Evolutionary conservation across 2,113 vertebrate species (phyloP).

Genomic region (Hippocampus abdominalis): DNA sequence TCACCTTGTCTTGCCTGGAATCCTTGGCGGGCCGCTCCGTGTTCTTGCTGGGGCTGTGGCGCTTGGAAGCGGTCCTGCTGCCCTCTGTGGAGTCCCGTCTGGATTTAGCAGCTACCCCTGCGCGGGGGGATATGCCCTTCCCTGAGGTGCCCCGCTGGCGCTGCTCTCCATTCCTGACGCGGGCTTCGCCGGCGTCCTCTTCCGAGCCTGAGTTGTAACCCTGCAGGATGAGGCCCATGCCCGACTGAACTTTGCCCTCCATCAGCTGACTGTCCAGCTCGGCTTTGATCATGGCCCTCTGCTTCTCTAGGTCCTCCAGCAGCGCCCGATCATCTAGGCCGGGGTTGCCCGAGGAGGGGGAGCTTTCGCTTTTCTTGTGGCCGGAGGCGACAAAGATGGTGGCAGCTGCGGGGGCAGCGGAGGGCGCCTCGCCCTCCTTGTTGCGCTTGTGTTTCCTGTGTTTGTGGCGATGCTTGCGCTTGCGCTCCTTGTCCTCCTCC

Average conservation of each 20-base stretch:
- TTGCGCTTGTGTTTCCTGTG: conserved; percentile 95
- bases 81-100: conserved; percentile 82
- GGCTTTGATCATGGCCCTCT: conserved; percentile 96
- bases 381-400: conserved; percentile 45
- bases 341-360: conserved; percentile 86
- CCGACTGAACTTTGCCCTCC: conserved; percentile 97
- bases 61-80: conserved; percentile 81
- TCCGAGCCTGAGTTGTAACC: conserved; percentile 98
- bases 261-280: conserved; percentile 98
- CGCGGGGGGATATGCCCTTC: conserved; percentile 70
- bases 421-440: conserved; percentile 69
- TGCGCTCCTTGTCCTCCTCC: conserved; percentile 91
- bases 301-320: conserved; percentile 96
- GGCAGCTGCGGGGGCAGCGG: conserved; percentile 8
- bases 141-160: conserved; percentile 67
- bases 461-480: conserved; percentile 94
- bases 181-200: conserved; percentile 85
- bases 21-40: conserved; percentile 82
- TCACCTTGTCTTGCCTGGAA: conserved; percentile 83
- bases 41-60: conserved; percentile 83
- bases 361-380: conserved; percentile 77
- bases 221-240: conserved; percentile 97
- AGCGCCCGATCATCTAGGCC: conserved; percentile 92
- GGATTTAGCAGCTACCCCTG: conserved; percentile 71
- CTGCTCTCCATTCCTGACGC: conserved; percentile 86